Evolutionary conservation across 2,113 vertebrate species (phyloP).

Genomic region (Pygoscelis adeliae): DNA sequence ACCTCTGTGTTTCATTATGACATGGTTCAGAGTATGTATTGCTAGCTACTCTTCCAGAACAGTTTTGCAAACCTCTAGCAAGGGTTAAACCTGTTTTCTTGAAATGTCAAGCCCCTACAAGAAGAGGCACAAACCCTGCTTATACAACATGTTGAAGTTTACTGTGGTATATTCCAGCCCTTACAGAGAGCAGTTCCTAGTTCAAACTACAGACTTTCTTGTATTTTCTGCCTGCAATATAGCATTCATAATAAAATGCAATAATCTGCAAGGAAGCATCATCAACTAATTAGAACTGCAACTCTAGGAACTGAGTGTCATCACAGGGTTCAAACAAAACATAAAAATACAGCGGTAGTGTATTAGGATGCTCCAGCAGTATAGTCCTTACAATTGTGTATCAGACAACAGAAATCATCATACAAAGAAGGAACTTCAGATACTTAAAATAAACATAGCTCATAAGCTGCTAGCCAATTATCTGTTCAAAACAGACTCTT

Average conservation of each 20-base stretch:
- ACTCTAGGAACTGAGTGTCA: not conserved
- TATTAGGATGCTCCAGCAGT: not conserved
- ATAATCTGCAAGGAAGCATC: not conserved
- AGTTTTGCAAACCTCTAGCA: not conserved
- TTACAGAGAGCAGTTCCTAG: not conserved
- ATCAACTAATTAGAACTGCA: not conserved
- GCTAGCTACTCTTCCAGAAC: not conserved
- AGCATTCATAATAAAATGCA: not conserved
- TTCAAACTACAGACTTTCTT: not conserved
- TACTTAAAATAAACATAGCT: not conserved
- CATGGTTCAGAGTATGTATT: not conserved
- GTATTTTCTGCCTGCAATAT: not conserved
- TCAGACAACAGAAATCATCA: accelerated
- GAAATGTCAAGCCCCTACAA: not conserved
- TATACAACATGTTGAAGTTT: not conserved
- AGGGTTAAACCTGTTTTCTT: not conserved
- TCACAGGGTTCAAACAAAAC: not conserved
- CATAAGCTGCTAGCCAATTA: not conserved
- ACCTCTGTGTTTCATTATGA: not conserved
- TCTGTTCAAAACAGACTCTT: not conserved
- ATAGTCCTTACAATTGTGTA: not conserved
- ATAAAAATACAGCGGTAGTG: not conserved
- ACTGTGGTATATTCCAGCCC: not conserved
- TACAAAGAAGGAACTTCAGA: not conserved
- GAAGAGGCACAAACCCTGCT: not conserved